Evolutionary conservation across 2,113 vertebrate genomes (phyloP), one percentile per base, ranked within the genome.

Genomic region (Anarhynchus alexandrinus): DNA sequence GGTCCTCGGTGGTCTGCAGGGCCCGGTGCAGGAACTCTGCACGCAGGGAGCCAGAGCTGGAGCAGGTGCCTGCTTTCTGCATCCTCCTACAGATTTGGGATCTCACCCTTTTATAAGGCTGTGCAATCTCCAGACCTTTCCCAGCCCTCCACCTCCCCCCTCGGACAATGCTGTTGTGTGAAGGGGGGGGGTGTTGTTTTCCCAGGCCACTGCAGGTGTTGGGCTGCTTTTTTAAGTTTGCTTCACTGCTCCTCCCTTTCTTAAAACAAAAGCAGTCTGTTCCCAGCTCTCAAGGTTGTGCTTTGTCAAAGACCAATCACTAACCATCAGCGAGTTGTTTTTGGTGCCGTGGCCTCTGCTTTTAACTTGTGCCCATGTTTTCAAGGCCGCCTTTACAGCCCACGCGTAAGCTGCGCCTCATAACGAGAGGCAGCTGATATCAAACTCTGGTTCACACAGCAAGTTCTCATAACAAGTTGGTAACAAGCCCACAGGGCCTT

Each of bases 131-230:
- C 11, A 23, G n/a, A 4, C 26, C 11, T 12, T 25, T 81, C 15
- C 15, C 45, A 57, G 64, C 26, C 22, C 22, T 69, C 42, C 30
- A 6, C 40, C 22, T 43, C 6, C 32, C 42, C 11, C 22, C 58
- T 13, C 4, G 22, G 13, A 30, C 9, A 22, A 43, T 0, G 7
- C 14, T 61, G 40, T 34, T 14, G 7, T 8, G n/a, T 0, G 0
- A 55, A 49, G 45, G 15, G 2, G 21, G 2, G 21, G 4, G 2
- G 3, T 18, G 8, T 26, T 91, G 12, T 36, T 67, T 84, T 64
- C 66, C 52, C 38, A 74, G 43, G 69, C 20, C 7, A 0, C 42
- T 54, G 51, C 61, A 82, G n/a, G 6, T 51, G 49, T 51, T 51
- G 49, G 49, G 22, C 29, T 80, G 6, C 26, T 26, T 27, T 21